A percentile compares a stretch with the other conserved stretches of the same genome.
Conservation (phyloP, 2,888 invertebrate species). For the Lasius platythorax region DNA sequence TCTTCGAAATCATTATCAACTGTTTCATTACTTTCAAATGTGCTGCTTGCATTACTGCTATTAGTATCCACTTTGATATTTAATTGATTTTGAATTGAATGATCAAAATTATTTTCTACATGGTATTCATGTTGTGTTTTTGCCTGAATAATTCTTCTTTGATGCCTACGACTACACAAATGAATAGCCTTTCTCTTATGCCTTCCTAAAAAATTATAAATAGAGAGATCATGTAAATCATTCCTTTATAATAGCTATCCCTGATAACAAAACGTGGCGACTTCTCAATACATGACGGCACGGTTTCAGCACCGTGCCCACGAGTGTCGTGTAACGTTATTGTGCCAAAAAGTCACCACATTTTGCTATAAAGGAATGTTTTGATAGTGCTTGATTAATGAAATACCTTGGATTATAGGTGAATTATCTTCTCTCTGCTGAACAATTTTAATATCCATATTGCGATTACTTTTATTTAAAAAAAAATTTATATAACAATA, state of each 20-base stretch:
- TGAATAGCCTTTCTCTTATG: not conserved
- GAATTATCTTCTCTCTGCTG: not conserved
- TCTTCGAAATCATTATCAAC: not conserved
- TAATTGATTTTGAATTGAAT: not conserved
- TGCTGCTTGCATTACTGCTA: not conserved
- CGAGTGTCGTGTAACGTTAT: no score
- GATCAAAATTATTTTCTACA: not conserved
- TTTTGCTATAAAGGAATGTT: not conserved
- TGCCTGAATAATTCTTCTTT: not conserved
- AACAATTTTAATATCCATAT: not conserved
- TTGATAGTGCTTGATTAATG: not conserved
- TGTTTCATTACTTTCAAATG: not conserved
- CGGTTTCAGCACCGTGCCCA: no score
- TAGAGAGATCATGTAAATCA: not conserved
- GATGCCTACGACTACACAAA: slow-evolving; percentile 3
- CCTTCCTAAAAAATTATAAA: not conserved
- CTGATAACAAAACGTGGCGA: not conserved
- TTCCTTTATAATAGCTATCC: not conserved
- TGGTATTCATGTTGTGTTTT: not conserved
- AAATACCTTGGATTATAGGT: not conserved
- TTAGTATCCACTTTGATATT: not conserved
- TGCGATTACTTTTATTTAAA: not conserved
- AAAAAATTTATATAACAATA: no score
- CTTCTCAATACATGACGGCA: not conserved
- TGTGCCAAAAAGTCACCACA: no score